Conservation (phyloP, 2,888 invertebrate genomes). For the Nomada ferruginata region DNA sequence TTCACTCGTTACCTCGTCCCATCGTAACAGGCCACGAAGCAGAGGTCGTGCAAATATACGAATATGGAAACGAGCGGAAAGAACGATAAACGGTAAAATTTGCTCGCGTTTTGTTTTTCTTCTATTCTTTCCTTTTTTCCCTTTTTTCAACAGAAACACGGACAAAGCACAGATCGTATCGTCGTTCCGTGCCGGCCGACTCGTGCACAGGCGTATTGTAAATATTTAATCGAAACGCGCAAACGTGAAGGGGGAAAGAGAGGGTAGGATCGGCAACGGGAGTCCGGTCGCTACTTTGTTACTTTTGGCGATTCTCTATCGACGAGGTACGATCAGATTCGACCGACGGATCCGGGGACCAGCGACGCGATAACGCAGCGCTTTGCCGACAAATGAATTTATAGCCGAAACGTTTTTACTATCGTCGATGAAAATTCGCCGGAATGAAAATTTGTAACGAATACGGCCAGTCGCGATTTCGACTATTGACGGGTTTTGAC, state of each 20-base stretch:
- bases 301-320: constrained; percentile 35
- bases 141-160: background rate
- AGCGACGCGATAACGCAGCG: constrained; percentile 11
- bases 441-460: constrained; percentile 26
- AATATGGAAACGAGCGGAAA: constrained; percentile 4
- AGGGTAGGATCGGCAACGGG: background rate
- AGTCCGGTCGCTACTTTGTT: constrained; percentile 16
- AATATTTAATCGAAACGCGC: constrained; percentile 54
- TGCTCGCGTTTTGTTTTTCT: background rate
- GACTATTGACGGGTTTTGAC: no score
- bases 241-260: constrained; percentile 4
- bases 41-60: constrained; percentile 16
- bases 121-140: background rate
- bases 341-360: background rate
- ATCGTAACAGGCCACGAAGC: background rate
- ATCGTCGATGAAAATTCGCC: constrained; percentile 25
- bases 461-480: background rate
- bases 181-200: constrained; percentile 24
- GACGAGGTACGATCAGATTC: constrained; percentile 12
- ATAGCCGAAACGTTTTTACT: constrained; percentile 36
- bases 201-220: constrained; percentile 34
- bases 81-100: constrained; percentile 21
- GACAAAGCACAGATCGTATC: constrained; percentile 6
- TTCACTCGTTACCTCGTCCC: constrained; percentile 22
- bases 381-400: constrained; percentile 39